Conservation (phyloP, 1,140 invertebrate genomes). For the Paralvinella palmiformis region DNA sequence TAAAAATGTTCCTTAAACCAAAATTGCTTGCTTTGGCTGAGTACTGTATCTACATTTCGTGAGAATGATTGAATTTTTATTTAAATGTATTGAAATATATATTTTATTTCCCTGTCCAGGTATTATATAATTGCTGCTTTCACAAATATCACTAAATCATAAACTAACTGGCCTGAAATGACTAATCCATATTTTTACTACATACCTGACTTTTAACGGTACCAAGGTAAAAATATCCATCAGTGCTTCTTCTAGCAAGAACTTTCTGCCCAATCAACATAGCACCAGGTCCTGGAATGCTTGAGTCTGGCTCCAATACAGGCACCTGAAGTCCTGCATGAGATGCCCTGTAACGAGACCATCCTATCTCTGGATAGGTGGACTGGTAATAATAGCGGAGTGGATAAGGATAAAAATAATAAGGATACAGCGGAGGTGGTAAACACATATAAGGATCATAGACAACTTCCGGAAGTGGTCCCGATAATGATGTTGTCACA, state of each 20-base stretch:
- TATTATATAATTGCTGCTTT: too few species aligned
- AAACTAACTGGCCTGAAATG: too few species aligned
- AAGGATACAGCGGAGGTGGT: constrained; percentile 4
- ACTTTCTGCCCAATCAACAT: constrained; percentile 43
- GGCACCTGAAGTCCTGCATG: constrained; percentile 23
- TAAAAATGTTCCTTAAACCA: too few species aligned
- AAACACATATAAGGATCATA: background rate
- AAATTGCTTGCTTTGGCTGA: too few species aligned
- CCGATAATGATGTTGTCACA: constrained; percentile 38
- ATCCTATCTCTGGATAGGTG: constrained; percentile 22
- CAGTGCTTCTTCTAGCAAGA: constrained; percentile 38
- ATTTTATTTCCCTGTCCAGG: too few species aligned
- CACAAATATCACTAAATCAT: too few species aligned
- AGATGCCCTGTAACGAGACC: constrained; percentile 41
- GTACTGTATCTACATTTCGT: too few species aligned
- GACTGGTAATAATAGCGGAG: constrained; percentile 35
- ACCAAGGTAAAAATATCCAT: constrained; percentile 47
- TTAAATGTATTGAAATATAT: too few species aligned
- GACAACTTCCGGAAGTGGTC: constrained; percentile 14
- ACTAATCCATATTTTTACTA: too few species aligned
- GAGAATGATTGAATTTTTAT: too few species aligned
- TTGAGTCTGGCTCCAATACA: constrained; percentile 20
- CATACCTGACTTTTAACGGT: constrained; percentile 47
- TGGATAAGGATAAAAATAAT: constrained; percentile 17
- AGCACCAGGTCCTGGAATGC: constrained; percentile 39